Base-by-base conservation (phyloP, 1,140 invertebrate genomes). In the Ylistrum balloti region DNA sequence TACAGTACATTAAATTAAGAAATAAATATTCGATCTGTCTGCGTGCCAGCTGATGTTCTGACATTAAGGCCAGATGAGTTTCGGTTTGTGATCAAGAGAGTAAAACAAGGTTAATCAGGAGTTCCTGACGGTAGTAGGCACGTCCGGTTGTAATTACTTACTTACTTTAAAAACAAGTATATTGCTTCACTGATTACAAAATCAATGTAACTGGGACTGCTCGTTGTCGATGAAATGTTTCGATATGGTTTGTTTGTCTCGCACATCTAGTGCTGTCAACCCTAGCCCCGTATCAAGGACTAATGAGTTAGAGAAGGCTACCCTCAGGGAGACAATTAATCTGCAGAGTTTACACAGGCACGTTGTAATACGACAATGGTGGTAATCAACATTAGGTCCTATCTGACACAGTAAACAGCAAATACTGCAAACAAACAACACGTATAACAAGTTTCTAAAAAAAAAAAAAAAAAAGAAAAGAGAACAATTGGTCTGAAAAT, bases 161-260 rank as follows among this genome's bases (percentile, higher is more conserved):
- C 56, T 28, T 28, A 74, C 17, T n/a, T n/a, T 74, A 5, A 74
- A n/a, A 74, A 28, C 22, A 74, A 7, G 22, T 28, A 11, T n/a
- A 74, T 28, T 5, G n/a, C 56, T n/a, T 74, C n/a, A 11, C 56
- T 28, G n/a, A 74, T 74, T 74, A 74, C 56, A 74, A 74, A 74
- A 74, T 74, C 56, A 74, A 74, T 74, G n/a, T 74, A n/a, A 9
- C n/a, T 74, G 9, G 2, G n/a, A 74, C 5, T 17, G 28, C 28
- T 74, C 56, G 56, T 74, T 74, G 56, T 74, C 22, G 17, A n/a
- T 74, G 2, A 28, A 74, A 74, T n/a, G 56, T 74, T 74, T 74
- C 56, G 56, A 74, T 74, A 74, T 74, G n/a, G 56, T 28, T 28
- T 74, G 56, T 17, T 74, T n/a, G n/a, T n/a, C n/a, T n/a, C n/a